phyloP scores from a whole-genome alignment of 2,113 vertebrate species.

The Myrmecobius fasciatus region DNA sequence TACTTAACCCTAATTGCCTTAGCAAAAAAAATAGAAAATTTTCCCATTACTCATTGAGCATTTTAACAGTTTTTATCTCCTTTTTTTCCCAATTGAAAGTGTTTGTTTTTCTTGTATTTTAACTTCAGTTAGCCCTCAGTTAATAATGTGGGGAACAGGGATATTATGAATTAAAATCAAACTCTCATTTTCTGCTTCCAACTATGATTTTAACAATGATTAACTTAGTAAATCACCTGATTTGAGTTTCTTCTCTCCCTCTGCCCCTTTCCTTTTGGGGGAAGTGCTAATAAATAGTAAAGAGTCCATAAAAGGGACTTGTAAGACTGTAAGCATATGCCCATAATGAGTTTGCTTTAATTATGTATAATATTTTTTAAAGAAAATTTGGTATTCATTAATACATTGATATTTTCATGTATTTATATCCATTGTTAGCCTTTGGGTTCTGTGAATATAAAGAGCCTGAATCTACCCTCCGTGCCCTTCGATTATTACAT shows the following conservation, averaged over 20 bases:
- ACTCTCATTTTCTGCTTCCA: slow-evolving; percentile 8
- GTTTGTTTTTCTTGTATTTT: neutral
- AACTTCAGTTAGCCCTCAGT: neutral
- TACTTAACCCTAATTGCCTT: too few relatives aligned
- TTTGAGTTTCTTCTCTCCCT: slow-evolving; percentile 41
- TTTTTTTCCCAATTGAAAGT: slow-evolving; percentile 20
- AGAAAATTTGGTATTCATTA: slow-evolving; percentile 24
- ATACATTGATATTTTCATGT: slow-evolving; percentile 18
- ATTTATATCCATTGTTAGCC: slow-evolving; percentile 83
- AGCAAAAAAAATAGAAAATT: neutral
- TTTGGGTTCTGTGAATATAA: slow-evolving; percentile 99
- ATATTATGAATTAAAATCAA: slow-evolving; percentile 13
- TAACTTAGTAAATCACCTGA: neutral
- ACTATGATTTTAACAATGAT: slow-evolving; percentile 21
- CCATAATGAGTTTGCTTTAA: slow-evolving; percentile 23
- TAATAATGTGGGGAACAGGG: neutral
- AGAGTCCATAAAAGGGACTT: slow-evolving; percentile 35
- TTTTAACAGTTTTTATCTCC: neutral
- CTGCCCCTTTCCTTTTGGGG: neutral
- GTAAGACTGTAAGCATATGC: neutral
- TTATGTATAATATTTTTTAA: neutral
- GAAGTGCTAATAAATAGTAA: slow-evolving; percentile 31
- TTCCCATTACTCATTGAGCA: neutral
- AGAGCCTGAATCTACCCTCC: slow-evolving; percentile 97
- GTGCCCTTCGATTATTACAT: slow-evolving; percentile 94